Evolutionary conservation across 2,113 vertebrate species (phyloP).

Genomic region (cattle (Bos taurus)): DNA sequence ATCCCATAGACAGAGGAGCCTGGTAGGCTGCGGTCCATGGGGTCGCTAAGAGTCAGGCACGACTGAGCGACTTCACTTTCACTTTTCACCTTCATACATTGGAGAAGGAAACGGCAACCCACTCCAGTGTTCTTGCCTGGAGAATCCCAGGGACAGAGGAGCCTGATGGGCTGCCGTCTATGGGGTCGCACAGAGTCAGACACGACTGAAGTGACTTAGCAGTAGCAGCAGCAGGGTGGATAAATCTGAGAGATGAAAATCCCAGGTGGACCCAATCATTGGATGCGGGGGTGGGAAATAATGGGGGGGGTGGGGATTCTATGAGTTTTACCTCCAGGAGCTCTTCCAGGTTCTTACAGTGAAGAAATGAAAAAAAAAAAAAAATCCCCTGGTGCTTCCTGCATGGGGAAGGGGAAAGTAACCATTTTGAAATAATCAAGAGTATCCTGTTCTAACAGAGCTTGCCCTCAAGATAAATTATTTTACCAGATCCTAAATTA

Average conservation of each 20-base stretch:
- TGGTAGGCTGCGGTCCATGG: no score
- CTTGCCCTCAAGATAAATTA: not conserved
- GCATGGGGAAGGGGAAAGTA: not conserved
- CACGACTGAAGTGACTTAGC: no score
- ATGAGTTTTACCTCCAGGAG: not conserved
- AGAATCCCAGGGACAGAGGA: no score
- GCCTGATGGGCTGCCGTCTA: no score
- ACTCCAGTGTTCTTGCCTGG: no score
- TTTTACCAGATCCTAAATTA: not conserved
- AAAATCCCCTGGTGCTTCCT: not conserved
- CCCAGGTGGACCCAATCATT: not conserved
- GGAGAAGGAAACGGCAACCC: no score
- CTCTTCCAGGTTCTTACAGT: not conserved
- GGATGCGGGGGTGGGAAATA: accelerated
- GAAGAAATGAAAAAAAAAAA: not conserved
- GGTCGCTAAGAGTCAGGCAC: no score
- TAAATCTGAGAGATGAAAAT: not conserved
- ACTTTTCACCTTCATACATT: no score
- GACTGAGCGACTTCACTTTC: no score
- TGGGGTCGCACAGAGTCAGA: no score
- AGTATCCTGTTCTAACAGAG: not conserved
- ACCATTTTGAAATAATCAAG: not conserved
- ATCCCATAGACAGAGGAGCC: no score
- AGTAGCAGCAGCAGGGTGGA: not conserved
- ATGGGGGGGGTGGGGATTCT: not conserved